Evolutionary conservation across 2,888 invertebrate genomes (phyloP), one percentile per base, ranked within the genome.

Genomic region (Drosophila kokeensis): DNA sequence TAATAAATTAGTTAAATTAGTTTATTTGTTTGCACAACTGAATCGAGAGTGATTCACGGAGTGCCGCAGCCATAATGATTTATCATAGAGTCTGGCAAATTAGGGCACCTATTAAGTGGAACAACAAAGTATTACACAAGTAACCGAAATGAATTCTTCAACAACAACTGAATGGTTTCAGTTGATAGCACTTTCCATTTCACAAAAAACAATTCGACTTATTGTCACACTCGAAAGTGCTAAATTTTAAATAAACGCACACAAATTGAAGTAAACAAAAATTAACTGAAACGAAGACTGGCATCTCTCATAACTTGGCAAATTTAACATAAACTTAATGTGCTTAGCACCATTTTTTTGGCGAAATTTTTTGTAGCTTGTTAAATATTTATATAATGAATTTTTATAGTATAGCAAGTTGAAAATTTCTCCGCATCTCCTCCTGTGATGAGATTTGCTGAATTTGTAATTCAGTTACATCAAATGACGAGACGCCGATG

Each of bases 101-200:
- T 70, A 11, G 29, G 27, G 13, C n/a, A 30, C 10, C 8, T 7
- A 27, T 32, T 36, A 30, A 21, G 13, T 27, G 34, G 49, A 15
- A 34, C 10, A 53, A 40, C 30, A 6, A 30, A 13, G 13, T 59
- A 24, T 59, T 49, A 30, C 10, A 59, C 18, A 48, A 59, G 59
- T 21, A 11, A 13, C 2, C 27, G 4, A 13, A 21, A 5, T 7
- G 30, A 8, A 5, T 58, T 45, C 38, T 42, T 27, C 1, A 13
- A 54, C 55, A 55, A 70, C 27, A 52, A 70, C 32, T 30, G n/a
- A 30, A 49, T 7, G 5, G 24, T 34, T 36, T 54, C 42, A 50
- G 38, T n/a, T 32, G 52, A 38, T 13, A 79, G 42, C 50, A 76
- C 78, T 80, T 80, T 79, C 81, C 81, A 69, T 76, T 80, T 78